Evolutionary conservation across 2,888 invertebrate species (phyloP).

Genomic region (Yponomeuta malinellus): DNA sequence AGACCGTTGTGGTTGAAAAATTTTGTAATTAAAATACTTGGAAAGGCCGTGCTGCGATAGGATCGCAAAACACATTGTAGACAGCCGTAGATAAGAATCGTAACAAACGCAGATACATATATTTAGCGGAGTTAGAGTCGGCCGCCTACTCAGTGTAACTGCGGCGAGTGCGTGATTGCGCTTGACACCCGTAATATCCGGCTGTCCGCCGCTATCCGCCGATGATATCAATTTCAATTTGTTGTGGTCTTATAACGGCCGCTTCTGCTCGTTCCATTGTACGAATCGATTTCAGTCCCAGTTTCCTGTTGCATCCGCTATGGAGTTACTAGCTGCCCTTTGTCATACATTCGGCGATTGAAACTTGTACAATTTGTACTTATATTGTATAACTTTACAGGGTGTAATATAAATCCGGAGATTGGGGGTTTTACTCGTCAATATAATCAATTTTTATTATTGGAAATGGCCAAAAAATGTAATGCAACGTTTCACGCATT

Average conservation of each 20-base stretch:
- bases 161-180: conserved; percentile 63
- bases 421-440: too few relatives aligned
- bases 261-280: conserved; percentile 62
- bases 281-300: conserved; percentile 65
- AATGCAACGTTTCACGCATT: too few relatives aligned
- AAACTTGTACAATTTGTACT: not conserved
- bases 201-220: conserved; percentile 56
- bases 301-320: conserved; percentile 67
- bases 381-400: not conserved
- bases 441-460: not conserved
- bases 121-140: conserved; percentile 43
- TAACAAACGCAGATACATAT: conserved; percentile 22
- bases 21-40: conserved; percentile 13
- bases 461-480: not conserved
- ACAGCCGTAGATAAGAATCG: conserved; percentile 8
- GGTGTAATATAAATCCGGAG: not conserved
- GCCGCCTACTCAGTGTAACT: conserved; percentile 18
- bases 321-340: conserved; percentile 58
- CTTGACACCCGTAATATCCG: conserved; percentile 74
- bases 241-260: conserved; percentile 66
- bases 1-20: not conserved
- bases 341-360: conserved; percentile 46
- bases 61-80: conserved; percentile 10
- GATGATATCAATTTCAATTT: conserved; percentile 76
- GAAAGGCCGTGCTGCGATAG: conserved; percentile 5